Evolutionary conservation across 1,140 invertebrate genomes (phyloP).

Genomic region (Drosophila triauraria): DNA sequence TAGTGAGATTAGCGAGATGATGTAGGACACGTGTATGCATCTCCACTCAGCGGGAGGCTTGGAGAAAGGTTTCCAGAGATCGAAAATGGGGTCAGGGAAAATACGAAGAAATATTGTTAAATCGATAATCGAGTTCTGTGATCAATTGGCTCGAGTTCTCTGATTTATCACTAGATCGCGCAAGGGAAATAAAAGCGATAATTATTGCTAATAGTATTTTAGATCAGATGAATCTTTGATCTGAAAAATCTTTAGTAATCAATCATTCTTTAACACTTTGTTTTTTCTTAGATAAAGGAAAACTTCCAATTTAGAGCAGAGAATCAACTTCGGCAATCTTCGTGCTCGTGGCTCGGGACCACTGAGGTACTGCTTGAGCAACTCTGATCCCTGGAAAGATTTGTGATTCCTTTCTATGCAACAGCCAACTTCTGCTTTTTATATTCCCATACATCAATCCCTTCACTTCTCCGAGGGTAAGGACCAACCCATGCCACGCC

Average conservation of each 20-base stretch:
- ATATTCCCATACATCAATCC: background rate
- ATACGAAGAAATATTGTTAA: slow-evolving; percentile 15
- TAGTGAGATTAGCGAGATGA: slow-evolving; percentile 13
- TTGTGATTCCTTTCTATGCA: background rate
- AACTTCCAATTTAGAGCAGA: background rate
- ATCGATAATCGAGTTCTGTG: slow-evolving; percentile 12
- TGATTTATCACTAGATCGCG: slow-evolving; percentile 13
- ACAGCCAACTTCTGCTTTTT: background rate
- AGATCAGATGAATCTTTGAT: background rate
- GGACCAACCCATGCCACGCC: slow-evolving; percentile 33
- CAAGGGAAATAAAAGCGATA: background rate
- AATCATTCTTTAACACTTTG: background rate
- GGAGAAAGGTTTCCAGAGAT: slow-evolving; percentile 43
- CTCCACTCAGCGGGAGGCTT: slow-evolving; percentile 29
- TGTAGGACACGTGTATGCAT: slow-evolving; percentile 33
- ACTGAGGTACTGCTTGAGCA: background rate
- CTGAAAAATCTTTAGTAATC: background rate
- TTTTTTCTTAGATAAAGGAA: background rate
- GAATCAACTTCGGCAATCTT: background rate
- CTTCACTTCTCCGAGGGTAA: slow-evolving; percentile 1
- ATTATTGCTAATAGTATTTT: background rate
- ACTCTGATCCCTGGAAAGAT: background rate
- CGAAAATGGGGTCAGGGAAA: slow-evolving; percentile 24
- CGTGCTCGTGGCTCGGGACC: background rate
- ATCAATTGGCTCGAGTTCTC: slow-evolving; percentile 10